These are phyloP conservation scores for Drosophila busckii DNA, from an alignment of 1,140 invertebrate genomes.

Conservation along the genomic window DNA sequence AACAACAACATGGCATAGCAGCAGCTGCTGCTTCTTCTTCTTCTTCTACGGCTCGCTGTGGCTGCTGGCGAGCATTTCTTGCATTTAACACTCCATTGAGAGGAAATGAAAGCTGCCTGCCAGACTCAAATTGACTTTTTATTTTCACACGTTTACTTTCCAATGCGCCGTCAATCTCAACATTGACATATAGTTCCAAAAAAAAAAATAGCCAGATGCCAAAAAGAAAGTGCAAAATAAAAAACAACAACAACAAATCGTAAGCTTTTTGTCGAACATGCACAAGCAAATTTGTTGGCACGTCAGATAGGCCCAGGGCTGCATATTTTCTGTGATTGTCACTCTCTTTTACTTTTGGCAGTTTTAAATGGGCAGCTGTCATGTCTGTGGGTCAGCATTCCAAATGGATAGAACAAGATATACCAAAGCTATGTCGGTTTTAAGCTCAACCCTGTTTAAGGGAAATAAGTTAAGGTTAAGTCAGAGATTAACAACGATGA, in stretches of 20 bases:
- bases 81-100: conserved; percentile 29
- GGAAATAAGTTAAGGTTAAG: too few species aligned
- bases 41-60: not conserved
- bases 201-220: not conserved
- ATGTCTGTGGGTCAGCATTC: not conserved
- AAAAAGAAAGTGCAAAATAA: not conserved
- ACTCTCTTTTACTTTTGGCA: not conserved
- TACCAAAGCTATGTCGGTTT: too few species aligned
- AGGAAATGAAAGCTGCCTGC: conserved; percentile 28
- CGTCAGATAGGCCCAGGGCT: conserved; percentile 6
- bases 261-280: not conserved
- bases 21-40: not conserved
- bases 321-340: conserved; percentile 4
- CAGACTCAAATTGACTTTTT: conserved; percentile 50
- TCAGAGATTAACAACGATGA: too few species aligned
- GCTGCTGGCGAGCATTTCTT: conserved; percentile 25
- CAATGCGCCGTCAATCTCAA: too few species aligned
- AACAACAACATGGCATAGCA: not conserved
- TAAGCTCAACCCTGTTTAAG: too few species aligned
- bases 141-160: conserved; percentile 60
- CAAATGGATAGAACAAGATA: not conserved
- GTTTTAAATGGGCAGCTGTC: not conserved
- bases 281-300: conserved; percentile 12
- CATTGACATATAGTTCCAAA: conserved; percentile 9
- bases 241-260: conserved; percentile 7